Percentiles rank a stretch among this genome's conserved stretches.
Evolutionary conservation across 2,113 vertebrate genomes (phyloP).

Genomic region (Panthera leo): DNA sequence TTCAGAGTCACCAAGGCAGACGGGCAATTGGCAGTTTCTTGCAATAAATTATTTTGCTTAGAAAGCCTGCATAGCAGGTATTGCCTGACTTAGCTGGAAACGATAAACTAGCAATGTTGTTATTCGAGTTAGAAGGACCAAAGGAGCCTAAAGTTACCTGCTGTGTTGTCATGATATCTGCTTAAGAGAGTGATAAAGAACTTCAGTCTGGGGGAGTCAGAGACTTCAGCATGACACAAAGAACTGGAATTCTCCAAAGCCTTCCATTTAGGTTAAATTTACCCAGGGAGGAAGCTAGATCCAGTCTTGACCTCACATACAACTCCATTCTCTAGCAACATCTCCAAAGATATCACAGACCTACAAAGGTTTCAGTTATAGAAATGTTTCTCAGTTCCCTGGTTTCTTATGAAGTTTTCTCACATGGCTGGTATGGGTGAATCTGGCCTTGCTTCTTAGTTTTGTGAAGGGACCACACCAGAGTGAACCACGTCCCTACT

Average conservation of each 20-base stretch:
- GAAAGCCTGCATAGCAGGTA: constrained; percentile 78
- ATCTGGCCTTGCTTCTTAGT: not conserved
- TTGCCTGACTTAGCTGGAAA: constrained; percentile 55
- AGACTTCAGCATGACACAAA: not conserved
- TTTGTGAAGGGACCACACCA: not conserved
- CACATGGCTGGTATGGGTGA: not conserved
- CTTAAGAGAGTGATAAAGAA: not conserved
- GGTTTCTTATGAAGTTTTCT: constrained; percentile 1
- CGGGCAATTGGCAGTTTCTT: constrained; percentile 63
- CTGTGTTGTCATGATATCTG: not conserved
- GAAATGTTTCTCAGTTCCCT: not conserved
- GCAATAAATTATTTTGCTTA: constrained; percentile 66
- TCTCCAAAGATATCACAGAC: not conserved
- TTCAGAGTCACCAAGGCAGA: constrained; percentile 58
- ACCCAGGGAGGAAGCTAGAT: not conserved
- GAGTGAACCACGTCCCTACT: not conserved
- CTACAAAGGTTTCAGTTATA: not conserved
- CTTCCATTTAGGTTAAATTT: not conserved
- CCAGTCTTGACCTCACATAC: not conserved
- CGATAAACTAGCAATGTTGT: constrained; percentile 78
- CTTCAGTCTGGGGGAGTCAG: not conserved
- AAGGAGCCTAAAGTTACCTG: constrained; percentile 15
- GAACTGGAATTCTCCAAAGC: not conserved
- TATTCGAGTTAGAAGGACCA: constrained; percentile 64
- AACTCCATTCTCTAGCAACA: not conserved